These are phyloP conservation scores for Drosophila lacicola DNA, from an alignment of 2,888 invertebrate genomes.

Conservation along the genomic window DNA sequence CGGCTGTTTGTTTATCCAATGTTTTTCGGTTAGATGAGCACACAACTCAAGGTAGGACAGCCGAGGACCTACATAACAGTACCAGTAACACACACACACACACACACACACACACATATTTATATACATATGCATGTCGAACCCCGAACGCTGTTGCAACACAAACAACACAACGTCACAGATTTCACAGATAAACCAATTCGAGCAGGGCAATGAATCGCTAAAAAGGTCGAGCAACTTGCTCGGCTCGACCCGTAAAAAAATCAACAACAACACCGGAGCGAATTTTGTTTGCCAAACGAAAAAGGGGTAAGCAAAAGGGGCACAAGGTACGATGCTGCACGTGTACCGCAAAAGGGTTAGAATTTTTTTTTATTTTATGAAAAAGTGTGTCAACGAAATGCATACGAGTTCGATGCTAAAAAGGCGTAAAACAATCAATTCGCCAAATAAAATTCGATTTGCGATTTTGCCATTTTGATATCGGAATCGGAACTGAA, in stretches of 20 bases:
- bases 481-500: conserved; percentile 35
- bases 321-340: conserved; percentile 19
- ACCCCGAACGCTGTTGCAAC: conserved; percentile 55
- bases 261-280: conserved; percentile 67
- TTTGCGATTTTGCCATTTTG: conserved; percentile 52
- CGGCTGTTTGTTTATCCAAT: conserved; percentile 84
- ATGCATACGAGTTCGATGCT: conserved; percentile 37
- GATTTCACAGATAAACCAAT: conserved; percentile 84
- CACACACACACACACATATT: background rate
- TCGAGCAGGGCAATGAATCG: conserved; percentile 84
- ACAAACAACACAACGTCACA: conserved; percentile 60
- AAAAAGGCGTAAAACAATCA: conserved; percentile 81
- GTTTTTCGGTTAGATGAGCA: conserved; percentile 84
- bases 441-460: conserved; percentile 77
- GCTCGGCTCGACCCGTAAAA: conserved; percentile 43
- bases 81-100: conserved; percentile 3
- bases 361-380: conserved; percentile 24
- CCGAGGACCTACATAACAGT: conserved; percentile 29
- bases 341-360: conserved; percentile 70
- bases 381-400: conserved; percentile 59
- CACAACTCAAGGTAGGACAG: conserved; percentile 67
- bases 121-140: conserved; percentile 57
- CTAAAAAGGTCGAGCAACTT: conserved; percentile 74
- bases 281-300: conserved; percentile 73
- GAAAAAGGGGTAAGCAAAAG: conserved; percentile 57